phyloP scores from a whole-genome alignment of 2,888 invertebrate genomes.

The Trichopria drosophilae region DNA sequence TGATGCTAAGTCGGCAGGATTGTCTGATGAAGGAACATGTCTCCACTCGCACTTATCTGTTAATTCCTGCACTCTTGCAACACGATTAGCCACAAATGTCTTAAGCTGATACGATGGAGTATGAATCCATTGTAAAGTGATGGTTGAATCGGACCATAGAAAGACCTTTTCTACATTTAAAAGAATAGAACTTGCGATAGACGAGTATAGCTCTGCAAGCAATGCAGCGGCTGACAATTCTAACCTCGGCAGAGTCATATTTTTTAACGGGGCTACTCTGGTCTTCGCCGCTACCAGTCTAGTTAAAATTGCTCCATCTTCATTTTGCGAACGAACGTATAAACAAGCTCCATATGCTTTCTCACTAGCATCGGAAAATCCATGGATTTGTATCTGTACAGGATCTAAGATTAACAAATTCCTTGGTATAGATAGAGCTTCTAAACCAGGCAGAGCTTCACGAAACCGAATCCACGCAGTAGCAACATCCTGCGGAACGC shows the following conservation, averaged over 20 bases:
- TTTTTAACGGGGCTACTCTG: slow-evolving; percentile 22
- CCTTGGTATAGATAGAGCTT: background rate
- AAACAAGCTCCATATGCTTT: slow-evolving; percentile 25
- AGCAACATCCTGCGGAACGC: slow-evolving; percentile 21
- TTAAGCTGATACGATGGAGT: slow-evolving; percentile 24
- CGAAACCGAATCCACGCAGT: slow-evolving; percentile 20
- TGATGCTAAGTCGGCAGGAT: slow-evolving; percentile 35
- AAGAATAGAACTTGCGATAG: too few species aligned
- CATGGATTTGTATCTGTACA: slow-evolving; percentile 26
- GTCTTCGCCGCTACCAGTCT: slow-evolving; percentile 24
- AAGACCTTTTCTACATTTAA: too few species aligned
- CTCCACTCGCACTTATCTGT: slow-evolving; percentile 22
- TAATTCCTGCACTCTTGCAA: slow-evolving; percentile 32
- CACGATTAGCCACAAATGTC: slow-evolving; percentile 31
- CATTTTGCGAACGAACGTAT: slow-evolving; percentile 9
- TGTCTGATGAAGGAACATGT: slow-evolving; percentile 28
- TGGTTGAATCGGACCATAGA: slow-evolving; percentile 22
- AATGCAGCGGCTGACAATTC: slow-evolving; percentile 28
- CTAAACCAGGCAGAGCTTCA: background rate
- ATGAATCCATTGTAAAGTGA: slow-evolving; percentile 19
- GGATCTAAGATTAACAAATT: background rate
- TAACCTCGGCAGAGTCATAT: slow-evolving; percentile 19
- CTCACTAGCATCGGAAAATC: slow-evolving; percentile 31
- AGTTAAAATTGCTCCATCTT: too few species aligned
- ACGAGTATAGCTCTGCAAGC: background rate